phyloP scores from a whole-genome alignment of 2,888 invertebrate species.

The Trachelus iudaicus region DNA sequence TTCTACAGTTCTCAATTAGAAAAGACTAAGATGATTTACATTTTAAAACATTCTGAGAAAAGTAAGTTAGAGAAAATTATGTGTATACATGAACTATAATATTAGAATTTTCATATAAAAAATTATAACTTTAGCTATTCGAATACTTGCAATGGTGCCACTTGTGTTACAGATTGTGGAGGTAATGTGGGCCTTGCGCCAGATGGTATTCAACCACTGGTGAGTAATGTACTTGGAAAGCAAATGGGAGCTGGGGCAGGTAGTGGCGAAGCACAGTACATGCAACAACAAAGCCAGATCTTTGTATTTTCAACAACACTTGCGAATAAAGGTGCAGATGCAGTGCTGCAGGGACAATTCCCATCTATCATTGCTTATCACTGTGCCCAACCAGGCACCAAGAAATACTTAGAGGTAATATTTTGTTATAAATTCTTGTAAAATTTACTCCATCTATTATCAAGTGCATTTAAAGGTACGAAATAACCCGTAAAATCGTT shows the following conservation, averaged over 20 bases:
- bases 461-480: not conserved
- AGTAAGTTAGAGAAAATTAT: not conserved
- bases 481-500: not conserved
- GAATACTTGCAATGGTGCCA: not conserved
- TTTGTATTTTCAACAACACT: constrained; percentile 96
- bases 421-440: not conserved
- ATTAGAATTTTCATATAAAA: not conserved
- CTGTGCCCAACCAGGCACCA: constrained; percentile 94
- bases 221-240: constrained; percentile 82
- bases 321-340: constrained; percentile 95
- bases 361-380: constrained; percentile 95
- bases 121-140: not conserved
- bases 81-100: not conserved
- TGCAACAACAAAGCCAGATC: constrained; percentile 97
- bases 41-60: not conserved
- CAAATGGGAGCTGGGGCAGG: constrained; percentile 76
- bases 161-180: constrained; percentile 42
- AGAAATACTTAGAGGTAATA: constrained; percentile 88
- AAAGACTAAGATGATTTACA: not conserved
- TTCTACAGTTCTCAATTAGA: not conserved
- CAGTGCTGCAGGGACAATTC: constrained; percentile 89
- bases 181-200: constrained; percentile 64
- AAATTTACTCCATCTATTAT: not conserved
- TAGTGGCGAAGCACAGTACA: constrained; percentile 86
- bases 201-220: constrained; percentile 78